Percentiles rank a stretch among this genome's conserved stretches.
Evolutionary conservation across 37 sponge, comb jelly and placozoan genomes (phyloP).

Genomic region (Diacarnus erythraeanus): DNA sequence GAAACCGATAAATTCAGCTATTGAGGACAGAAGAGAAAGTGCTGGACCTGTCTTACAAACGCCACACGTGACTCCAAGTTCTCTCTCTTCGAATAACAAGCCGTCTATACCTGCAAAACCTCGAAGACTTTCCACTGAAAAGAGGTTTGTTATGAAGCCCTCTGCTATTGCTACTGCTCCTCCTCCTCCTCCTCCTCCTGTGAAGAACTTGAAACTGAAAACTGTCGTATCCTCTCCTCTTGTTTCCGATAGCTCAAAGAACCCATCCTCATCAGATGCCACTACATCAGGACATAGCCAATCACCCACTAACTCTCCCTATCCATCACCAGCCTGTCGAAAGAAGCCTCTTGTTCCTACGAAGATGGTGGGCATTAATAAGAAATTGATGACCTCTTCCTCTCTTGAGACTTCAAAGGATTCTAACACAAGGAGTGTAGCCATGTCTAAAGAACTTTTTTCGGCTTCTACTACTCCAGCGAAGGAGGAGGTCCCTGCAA

Average conservation of each 20-base stretch:
- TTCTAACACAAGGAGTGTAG: too few species aligned
- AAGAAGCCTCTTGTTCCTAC: slow-evolving; percentile 21
- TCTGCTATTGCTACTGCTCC: too few species aligned
- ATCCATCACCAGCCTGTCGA: not conserved
- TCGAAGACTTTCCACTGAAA: not conserved
- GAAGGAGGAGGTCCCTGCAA: not conserved
- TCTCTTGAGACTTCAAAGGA: too few species aligned
- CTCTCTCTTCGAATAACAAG: not conserved
- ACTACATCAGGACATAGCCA: slow-evolving; percentile 33
- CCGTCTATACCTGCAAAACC: not conserved
- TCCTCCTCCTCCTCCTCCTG: not conserved
- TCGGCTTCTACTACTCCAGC: not conserved
- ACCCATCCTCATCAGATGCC: slow-evolving; percentile 4
- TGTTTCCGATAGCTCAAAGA: slow-evolving; percentile 15
- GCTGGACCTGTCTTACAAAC: not conserved
- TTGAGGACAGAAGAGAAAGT: not conserved
- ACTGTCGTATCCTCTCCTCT: not conserved
- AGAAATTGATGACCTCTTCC: too few species aligned
- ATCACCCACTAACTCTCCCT: slow-evolving; percentile 13
- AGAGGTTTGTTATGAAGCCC: too few species aligned
- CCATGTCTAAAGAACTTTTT: too few species aligned
- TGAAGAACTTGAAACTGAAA: not conserved
- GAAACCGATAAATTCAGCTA: not conserved
- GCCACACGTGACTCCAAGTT: not conserved
- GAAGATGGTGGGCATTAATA: too few species aligned